Evolutionary conservation across 1,140 invertebrate species (phyloP).

Genomic region (Papilio machaon): DNA sequence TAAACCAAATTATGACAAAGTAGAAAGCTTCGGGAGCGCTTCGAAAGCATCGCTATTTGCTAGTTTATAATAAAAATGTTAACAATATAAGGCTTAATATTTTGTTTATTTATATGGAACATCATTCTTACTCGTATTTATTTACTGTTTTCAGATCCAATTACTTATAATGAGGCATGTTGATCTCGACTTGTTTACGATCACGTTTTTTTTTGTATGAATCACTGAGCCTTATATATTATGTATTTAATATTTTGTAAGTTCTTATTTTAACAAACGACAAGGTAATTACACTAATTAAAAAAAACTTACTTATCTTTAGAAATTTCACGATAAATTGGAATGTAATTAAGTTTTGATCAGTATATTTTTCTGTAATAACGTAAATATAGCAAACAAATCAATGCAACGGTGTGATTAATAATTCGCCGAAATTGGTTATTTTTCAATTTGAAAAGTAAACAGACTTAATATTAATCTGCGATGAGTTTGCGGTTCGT

Average conservation of each 20-base stretch:
- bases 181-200: neutral
- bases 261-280: neutral
- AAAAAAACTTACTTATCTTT: neutral
- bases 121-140: neutral
- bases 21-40: too few species aligned
- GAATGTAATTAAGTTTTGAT: too few species aligned
- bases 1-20: too few species aligned
- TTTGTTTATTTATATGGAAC: neutral
- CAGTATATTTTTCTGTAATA: neutral
- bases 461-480: neutral
- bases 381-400: neutral
- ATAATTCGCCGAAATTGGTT: neutral
- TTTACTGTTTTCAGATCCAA: neutral
- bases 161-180: conserved; percentile 4
- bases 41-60: too few species aligned
- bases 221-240: neutral
- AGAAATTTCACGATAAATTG: too few species aligned
- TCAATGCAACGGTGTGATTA: neutral
- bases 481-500: neutral
- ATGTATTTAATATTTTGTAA: neutral
- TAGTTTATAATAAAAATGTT: too few species aligned
- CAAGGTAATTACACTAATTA: neutral
- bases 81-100: neutral
- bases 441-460: conserved; percentile 8
- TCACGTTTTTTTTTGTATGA: too few species aligned